phyloP scores from a whole-genome alignment of 2,888 invertebrate species.

The Osmoderma eremita region DNA sequence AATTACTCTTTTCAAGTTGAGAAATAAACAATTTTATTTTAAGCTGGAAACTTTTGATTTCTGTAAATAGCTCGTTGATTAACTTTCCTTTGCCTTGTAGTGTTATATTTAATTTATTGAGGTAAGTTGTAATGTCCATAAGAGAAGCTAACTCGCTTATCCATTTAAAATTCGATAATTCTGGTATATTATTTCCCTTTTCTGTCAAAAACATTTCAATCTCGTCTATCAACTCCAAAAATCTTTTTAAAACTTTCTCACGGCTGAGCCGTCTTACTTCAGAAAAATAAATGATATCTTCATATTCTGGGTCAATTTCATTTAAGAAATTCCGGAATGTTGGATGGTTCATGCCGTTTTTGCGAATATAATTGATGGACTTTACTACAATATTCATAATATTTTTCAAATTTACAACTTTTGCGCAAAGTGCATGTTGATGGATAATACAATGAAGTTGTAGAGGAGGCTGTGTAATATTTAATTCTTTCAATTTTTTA shows the following conservation, averaged over 20 bases:
- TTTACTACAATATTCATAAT: slow-evolving; percentile 25
- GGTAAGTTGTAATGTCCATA: not conserved
- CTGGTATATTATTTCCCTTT: slow-evolving; percentile 42
- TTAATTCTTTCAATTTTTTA: slow-evolving; percentile 17
- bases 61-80: slow-evolving; percentile 37
- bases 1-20: slow-evolving; percentile 38
- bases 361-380: too few relatives aligned
- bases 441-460: slow-evolving; percentile 25
- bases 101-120: slow-evolving; percentile 29
- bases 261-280: slow-evolving; percentile 33
- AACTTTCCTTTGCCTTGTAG: slow-evolving; percentile 39
- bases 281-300: slow-evolving; percentile 30
- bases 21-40: slow-evolving; percentile 41
- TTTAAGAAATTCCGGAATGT: slow-evolving; percentile 16
- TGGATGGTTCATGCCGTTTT: slow-evolving; percentile 31
- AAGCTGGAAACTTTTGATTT: slow-evolving; percentile 25
- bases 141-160: not conserved
- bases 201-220: slow-evolving; percentile 46
- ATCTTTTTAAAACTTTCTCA: slow-evolving; percentile 30
- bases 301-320: slow-evolving; percentile 33
- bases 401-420: slow-evolving; percentile 34
- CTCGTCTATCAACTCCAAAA: slow-evolving; percentile 28
- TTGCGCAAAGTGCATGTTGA: slow-evolving; percentile 30
- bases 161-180: slow-evolving; percentile 42
- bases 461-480: not conserved